Conservation (phyloP, 1,140 invertebrate species). For the Brachionus sp. region DNA sequence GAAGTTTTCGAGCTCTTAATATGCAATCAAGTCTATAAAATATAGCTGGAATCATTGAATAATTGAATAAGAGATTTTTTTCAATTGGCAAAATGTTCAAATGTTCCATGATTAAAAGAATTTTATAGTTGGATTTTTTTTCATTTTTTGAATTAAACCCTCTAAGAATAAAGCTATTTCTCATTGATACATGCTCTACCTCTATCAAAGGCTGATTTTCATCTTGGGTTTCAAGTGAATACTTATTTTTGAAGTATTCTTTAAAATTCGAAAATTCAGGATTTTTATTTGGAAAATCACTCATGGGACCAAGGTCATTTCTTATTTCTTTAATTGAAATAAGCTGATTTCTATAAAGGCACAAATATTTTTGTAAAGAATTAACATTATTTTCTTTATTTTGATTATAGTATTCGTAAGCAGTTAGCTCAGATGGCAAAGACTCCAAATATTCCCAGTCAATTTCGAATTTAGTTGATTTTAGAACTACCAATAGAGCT, state of each 20-base stretch:
- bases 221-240: background rate
- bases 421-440: background rate
- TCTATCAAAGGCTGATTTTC: conserved; percentile 21
- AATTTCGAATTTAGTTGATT: background rate
- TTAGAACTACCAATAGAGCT: background rate
- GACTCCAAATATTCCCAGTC: background rate
- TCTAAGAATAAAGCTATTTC: background rate
- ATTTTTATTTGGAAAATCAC: background rate
- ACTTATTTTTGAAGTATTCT: conserved; percentile 9
- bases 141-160: background rate
- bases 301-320: background rate
- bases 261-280: background rate
- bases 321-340: background rate
- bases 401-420: background rate
- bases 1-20: background rate
- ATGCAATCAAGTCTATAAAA: conserved; percentile 33
- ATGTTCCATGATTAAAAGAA: conserved; percentile 16
- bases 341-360: background rate
- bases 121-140: conserved; percentile 14
- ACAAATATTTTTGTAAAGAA: background rate
- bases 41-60: conserved; percentile 7
- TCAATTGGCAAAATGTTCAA: background rate
- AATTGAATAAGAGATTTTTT: background rate
- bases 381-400: background rate
- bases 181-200: background rate